A percentile compares a stretch with the other conserved stretches of the same genome.
Conservation (phyloP, 1,140 invertebrate genomes). For the Panagrolaimus sp. region DNA sequence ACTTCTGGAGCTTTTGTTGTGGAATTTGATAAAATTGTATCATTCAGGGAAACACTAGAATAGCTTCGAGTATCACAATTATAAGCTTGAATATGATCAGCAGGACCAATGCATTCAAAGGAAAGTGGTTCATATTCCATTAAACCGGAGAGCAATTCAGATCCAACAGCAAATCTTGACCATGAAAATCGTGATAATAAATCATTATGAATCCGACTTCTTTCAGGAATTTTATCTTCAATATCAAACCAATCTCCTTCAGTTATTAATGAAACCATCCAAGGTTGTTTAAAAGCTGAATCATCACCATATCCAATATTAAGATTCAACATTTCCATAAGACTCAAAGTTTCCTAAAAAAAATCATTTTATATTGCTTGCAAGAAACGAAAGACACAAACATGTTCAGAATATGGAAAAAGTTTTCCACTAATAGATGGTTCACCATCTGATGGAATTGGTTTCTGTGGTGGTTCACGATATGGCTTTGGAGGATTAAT, state of each 20-base stretch:
- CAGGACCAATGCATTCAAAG: not conserved
- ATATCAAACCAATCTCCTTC: too few species aligned
- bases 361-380: not conserved
- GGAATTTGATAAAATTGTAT: not conserved
- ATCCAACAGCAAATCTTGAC: not conserved
- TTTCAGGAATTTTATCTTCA: too few species aligned
- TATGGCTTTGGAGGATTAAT: not conserved
- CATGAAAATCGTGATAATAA: not conserved
- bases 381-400: not conserved
- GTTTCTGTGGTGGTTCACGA: not conserved
- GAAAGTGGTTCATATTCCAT: slow-evolving; percentile 2
- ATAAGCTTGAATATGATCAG: not conserved
- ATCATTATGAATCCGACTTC: not conserved
- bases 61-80: not conserved
- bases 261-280: too few species aligned
- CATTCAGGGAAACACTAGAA: not conserved
- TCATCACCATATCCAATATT: not conserved
- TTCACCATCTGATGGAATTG: too few species aligned
- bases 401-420: not conserved
- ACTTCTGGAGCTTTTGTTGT: not conserved
- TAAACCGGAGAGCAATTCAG: not conserved
- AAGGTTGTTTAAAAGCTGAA: too few species aligned
- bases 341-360: not conserved
- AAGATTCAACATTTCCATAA: slow-evolving; percentile 6
- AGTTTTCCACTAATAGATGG: not conserved